Evolutionary conservation across 2,113 vertebrate genomes (phyloP).

Genomic region (Vicugna pacos): DNA sequence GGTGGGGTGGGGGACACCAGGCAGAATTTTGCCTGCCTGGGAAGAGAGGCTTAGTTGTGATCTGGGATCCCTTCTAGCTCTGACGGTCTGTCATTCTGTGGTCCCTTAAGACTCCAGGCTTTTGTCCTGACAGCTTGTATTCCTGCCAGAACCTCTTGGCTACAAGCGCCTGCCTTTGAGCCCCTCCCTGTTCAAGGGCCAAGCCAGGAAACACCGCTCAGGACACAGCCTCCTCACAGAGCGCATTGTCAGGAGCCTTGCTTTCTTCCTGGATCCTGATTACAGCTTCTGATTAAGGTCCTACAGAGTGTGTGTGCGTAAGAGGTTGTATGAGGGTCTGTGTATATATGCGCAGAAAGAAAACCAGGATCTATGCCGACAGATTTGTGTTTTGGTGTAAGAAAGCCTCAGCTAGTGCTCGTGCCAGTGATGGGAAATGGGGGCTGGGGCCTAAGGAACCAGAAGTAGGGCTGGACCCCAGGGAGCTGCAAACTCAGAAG

Average conservation of each 20-base stretch:
- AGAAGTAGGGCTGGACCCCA: constrained; percentile 48
- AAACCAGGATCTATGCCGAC: constrained; percentile 19
- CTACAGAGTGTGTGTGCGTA: background rate
- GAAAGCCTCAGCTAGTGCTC: background rate
- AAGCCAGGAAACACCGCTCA: background rate
- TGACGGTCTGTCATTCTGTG: background rate
- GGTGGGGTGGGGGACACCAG: too few species aligned
- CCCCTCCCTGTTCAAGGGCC: background rate
- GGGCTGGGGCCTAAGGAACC: background rate
- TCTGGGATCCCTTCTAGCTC: background rate
- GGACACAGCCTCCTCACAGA: background rate
- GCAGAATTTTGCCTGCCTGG: background rate
- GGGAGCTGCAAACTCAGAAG: constrained; percentile 70
- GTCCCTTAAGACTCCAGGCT: background rate
- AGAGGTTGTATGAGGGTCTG: background rate
- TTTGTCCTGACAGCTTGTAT: background rate
- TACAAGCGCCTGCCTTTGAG: background rate
- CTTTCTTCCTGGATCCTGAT: background rate
- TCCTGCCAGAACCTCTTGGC: background rate
- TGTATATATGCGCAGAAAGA: background rate
- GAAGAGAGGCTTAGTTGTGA: background rate
- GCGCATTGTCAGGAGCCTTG: background rate
- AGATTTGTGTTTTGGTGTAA: background rate
- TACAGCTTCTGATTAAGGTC: background rate
- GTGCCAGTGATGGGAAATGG: constrained; percentile 42